Evolutionary conservation across 1,140 invertebrate species (phyloP).

Genomic region (Trichomalopsis sarcophagae): DNA sequence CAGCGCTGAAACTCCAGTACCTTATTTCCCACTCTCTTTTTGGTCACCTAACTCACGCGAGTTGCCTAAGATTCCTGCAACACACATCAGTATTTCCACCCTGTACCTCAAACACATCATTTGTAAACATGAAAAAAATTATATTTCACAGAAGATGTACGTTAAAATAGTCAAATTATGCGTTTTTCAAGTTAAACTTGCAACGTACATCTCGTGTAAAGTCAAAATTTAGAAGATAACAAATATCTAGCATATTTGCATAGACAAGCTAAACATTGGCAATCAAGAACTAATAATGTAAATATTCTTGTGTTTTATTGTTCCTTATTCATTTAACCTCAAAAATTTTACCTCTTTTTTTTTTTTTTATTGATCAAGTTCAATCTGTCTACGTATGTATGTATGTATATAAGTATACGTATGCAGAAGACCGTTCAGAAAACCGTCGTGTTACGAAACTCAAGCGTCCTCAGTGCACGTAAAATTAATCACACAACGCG

Average conservation of each 20-base stretch:
- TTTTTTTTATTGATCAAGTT: not conserved
- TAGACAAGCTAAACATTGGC: too few relatives aligned
- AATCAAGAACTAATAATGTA: too few relatives aligned
- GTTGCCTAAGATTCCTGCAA: conserved; percentile 66
- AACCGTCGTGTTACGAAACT: too few relatives aligned
- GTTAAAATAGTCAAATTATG: conserved; percentile 5
- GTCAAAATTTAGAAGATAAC: too few relatives aligned
- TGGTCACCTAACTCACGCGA: conserved; percentile 65
- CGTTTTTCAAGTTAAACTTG: not conserved
- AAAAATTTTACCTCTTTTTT: not conserved
- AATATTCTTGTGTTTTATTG: too few relatives aligned
- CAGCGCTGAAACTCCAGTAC: conserved; percentile 54
- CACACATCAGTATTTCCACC: conserved; percentile 64
- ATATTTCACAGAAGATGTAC: conserved; percentile 9
- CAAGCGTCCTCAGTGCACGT: too few relatives aligned
- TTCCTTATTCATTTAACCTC: not conserved
- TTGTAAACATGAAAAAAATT: conserved; percentile 12
- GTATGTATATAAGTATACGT: too few relatives aligned
- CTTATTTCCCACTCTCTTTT: conserved; percentile 49
- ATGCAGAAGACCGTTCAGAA: too few relatives aligned
- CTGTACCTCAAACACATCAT: conserved; percentile 57
- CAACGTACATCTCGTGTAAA: not conserved
- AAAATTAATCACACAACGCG: too few relatives aligned
- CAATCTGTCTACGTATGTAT: not conserved
- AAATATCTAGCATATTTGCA: too few relatives aligned